Base-by-base conservation (phyloP, 1,140 invertebrate genomes). In the Notospermus geniculatus region DNA sequence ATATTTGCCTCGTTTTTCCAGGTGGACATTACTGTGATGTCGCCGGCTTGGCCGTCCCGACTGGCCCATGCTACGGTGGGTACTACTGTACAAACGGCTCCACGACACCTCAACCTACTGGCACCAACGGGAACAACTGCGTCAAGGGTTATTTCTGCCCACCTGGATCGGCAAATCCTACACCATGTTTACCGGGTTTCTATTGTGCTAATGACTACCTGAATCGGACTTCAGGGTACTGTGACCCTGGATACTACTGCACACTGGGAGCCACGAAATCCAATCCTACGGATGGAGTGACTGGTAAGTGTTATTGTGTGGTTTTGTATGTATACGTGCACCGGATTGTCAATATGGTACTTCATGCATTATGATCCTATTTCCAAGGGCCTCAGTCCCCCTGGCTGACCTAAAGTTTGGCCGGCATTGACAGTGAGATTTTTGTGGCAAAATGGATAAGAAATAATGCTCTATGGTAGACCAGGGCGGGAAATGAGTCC, bases 211-310 rank as follows among this genome's bases (percentile, higher is more conserved):
- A 32, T 9, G 66, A 71, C 25, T 57, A 60, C 23, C 66, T 77
- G n/a, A 71, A 66, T 57, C 52, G 57, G 1, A 72, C 71, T 1
- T 70, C 74, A 22, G 72, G 70, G 1, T 27, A 52, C 11, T 78
- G 76, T 59, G 41, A 69, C 27, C 50, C 65, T 39, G 77, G 77
- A 2, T 78, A 73, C 56, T 78, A 75, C 59, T 79, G 77, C 62
- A 67, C 59, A 11, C 46, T 52, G 11, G 62, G 59, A 30, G 75
- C 77, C 41, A 63, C 54, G 2, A 29, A 68, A n/a, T 57, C 75
- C 15, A 77, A 73, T 45, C 77, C 77, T 19, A 71, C 60, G 15
- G 75, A 77, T 70, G 73, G 75, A 46, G 63, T 68, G n/a, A 78
- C 74, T 70, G 76, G 76, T 76, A 60, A 46, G 58, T 27, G 7